Base-by-base conservation (phyloP, 2,113 vertebrate species). In the Lampris megalopsis region DNA sequence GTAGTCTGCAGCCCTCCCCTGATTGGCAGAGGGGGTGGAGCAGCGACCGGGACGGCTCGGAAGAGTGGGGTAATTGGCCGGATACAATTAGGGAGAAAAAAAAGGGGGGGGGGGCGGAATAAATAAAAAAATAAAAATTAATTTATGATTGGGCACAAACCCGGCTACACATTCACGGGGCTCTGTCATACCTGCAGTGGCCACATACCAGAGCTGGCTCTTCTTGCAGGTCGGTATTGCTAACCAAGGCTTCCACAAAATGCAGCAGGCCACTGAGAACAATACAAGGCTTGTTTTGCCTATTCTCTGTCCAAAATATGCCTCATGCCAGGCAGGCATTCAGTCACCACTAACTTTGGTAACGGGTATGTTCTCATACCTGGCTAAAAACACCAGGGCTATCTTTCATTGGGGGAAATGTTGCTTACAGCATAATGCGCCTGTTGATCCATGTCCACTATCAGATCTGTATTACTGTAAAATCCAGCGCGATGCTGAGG, bases 261-360 rank as follows among this genome's bases (percentile, higher is more conserved):
- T 72, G 59, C 73, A 79, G 57, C 64, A 64, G 63, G 66, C 57
- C 43, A 47, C 49, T 47, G 37, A 77, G 72, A 86, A 90, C 85
- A 89, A 86, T 78, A 71, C 58, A 60, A 63, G 50, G 52, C 43
- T 83, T 86, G 68, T 87, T 84, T 75, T 62, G 69, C 72, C 63
- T 81, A 38, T 64, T 59, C 13, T 68, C 71, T 81, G 72, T 75
- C 77, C 83, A 52, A 54, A 74, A 70, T 73, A 53, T 71, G 78
- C 24, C 13, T 9, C 57, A 71, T 63, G 71, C 73, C 84, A 80
- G 62, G 48, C 62, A 63, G 71, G 45, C 59, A 73, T 69, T 78
- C 57, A 53, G 48, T 61, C 69, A 59, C 38, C 42, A 71, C 71
- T 80, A 61, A 75, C 67, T 67, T 60, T 71, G 24, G 71, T 79